Percentiles rank a stretch among this genome's conserved stretches.
phyloP scores from a whole-genome alignment of 2,113 vertebrate species.

The Passerina amoena region DNA sequence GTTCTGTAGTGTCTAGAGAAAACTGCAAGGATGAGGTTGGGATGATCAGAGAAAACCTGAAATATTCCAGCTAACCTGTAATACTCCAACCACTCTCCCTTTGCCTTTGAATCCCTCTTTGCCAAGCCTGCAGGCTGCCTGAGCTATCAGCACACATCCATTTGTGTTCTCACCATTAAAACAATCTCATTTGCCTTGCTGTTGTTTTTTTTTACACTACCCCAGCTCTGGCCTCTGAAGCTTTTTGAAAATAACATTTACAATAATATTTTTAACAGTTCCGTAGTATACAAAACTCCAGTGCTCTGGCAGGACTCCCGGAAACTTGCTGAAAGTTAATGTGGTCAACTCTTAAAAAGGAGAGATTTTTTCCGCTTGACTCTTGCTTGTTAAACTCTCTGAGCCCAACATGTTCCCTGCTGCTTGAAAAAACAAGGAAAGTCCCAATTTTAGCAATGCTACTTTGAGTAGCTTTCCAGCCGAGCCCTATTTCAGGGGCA shows the following conservation, averaged over 20 bases:
- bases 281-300: conserved; percentile 62
- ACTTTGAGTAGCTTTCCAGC: conserved; percentile 49
- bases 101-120: background rate
- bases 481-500: background rate
- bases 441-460: conserved; percentile 57
- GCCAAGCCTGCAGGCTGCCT: background rate
- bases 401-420: conserved; percentile 58
- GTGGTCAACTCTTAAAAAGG: conserved; percentile 65
- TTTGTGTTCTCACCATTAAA: background rate
- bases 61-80: background rate
- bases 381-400: conserved; percentile 61
- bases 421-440: conserved; percentile 66
- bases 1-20: background rate
- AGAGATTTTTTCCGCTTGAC: conserved; percentile 68
- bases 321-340: conserved; percentile 70
- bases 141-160: background rate
- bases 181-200: conserved; percentile 25
- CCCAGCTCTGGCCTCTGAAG: conserved; percentile 34
- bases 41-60: background rate
- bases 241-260: conserved; percentile 59
- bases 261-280: conserved; percentile 72
- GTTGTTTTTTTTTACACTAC: conserved; percentile 42
- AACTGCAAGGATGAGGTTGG: background rate
- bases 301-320: conserved; percentile 62
- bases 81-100: background rate